Evolutionary conservation across 2,888 invertebrate genomes (phyloP), one percentile per base, ranked within the genome.

Genomic region (Pachydiplax longipennis): DNA sequence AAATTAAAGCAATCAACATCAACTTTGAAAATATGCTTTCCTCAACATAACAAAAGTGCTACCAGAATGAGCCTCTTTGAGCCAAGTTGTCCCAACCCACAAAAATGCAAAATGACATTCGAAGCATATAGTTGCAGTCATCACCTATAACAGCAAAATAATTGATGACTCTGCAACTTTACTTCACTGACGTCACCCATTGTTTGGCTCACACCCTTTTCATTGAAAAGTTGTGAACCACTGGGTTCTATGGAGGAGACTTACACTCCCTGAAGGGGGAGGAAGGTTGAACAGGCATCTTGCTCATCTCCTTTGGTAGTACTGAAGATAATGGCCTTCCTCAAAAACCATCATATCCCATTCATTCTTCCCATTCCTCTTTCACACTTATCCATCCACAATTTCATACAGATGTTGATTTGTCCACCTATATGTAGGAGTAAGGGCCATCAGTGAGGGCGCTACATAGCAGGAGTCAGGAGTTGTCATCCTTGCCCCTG

Each of bases 381-480:
- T 87, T 87, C 87, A 61, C 87, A 87, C 61, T 13, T 87, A 87
- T 87, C 37, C 87, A 87, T 87, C 40, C 61, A 87, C 87, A 87
- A 61, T 87, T 87, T 87, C 87, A 87, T 87, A 87, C 87, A 87
- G 61, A 58, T 87, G 87, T 87, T 87, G 37, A 48, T 87, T 61
- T 87, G 61, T 87, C 87, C 87, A 61, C 87, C 61, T 96, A 97
- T 94, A 98, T 97, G 95, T 97, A 97, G 94, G 97, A 97, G 96
- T 98, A 98, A 95, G 98, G 98, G 95, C 98, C 98, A 95, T 98
- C 98, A 94, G 98, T 98, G 96, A 98, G 98, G 97, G 98, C 98
- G 97, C 98, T 98, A 98, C 98, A 98, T 96, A 98, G 97, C 97
- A 98, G 97, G 96, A 98, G 98, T 98, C 98, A 98, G 97, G 98